Base-by-base conservation (phyloP, 2,113 vertebrate species). In the Oostethus manadensis region DNA sequence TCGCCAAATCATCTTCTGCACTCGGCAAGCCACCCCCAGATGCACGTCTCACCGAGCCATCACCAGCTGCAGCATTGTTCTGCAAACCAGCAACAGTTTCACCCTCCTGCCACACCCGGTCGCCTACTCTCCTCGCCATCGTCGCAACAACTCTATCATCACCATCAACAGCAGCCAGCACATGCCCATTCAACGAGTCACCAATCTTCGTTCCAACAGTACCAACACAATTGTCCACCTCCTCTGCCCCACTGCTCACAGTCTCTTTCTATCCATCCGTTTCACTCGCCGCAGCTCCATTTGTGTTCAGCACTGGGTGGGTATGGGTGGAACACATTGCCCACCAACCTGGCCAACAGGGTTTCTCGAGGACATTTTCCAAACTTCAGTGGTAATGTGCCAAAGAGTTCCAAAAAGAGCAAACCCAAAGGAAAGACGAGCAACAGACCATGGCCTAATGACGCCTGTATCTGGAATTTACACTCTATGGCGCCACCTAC, bases 361-460 rank as follows among this genome's bases (percentile, higher is more conserved):
- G 57, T 58, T 35, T 65, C 88, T 55, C 74, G 83, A 61, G 89
- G 89, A 18, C 91, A 88, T 66, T 91, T 92, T 74, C 82, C 80
- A 43, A 92, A 90, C 70, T 78, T 92, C 9, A 88, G 87, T 1
- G 92, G 93, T 72, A 93, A 90, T 15, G 85, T 92, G 3, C 92
- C 88, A 78, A 94, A 92, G 84, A 93, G 90, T 65, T 91, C 92
- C 5, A 91, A 91, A 4, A 93, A 92, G 80, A 92, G 90, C 77
- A 93, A 88, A 64, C 87, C 77, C 14, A 93, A 92, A 84, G 87
- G 70, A 82, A 90, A 78, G 84, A 86, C 48, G 78, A 88, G 60
- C 76, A 74, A 84, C 87, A 86, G 72, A 80, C 85, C 58, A 55
- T 74, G 84, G 89, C 78, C 89, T 85, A 81, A 73, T 59, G 84